Evolutionary conservation across 2,797 vertebrate species (phyloP), one percentile per base, ranked within the genome.

Genomic region (Spheniscus humboldti): DNA sequence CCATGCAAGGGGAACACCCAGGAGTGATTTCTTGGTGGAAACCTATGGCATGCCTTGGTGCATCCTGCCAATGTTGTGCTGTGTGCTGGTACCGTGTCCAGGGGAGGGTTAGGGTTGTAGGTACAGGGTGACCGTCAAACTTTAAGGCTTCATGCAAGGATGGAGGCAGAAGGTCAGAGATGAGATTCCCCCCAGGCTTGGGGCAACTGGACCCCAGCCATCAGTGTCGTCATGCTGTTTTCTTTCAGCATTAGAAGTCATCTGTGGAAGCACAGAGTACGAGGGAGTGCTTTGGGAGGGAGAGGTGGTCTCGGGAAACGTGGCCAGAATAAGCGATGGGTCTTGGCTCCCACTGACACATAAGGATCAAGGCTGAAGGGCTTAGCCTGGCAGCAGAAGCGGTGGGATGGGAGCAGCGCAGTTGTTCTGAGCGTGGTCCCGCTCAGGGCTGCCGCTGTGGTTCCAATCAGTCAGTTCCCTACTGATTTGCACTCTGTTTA

Each of bases 41-140:
- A 30, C 10, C 7, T n/a, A 4, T 10, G 16, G 7, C 0, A 0
- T 3, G 4, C 45, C 80, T 60, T 41, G 19, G 25, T 71, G 19
- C 24, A 25, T 84, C 41, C 62, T 72, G 56, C 11, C 28, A 27
- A 1, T 43, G 25, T 55, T 73, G 43, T 79, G 31, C 55, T 82
- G 31, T 37, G 20, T 76, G 45, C 60, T 76, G 82, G 12, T 87
- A 47, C 23, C 2, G 1, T 31, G 37, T 27, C 43, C 19, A 71
- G 41, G 52, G 18, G 48, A 67, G 25, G 13, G 6, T 83, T 66
- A 24, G 39, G 11, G 5, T 56, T 56, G 13, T 71, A 39, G 20
- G 18, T 77, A 9, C 0, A 2, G 23, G 9, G 11, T 60, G 68
- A 60, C 60, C 33, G 50, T 84, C 56, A 72, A 27, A 57, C 30